phyloP scores from a whole-genome alignment of 2,888 invertebrate genomes.

The Danaus chrysippus region DNA sequence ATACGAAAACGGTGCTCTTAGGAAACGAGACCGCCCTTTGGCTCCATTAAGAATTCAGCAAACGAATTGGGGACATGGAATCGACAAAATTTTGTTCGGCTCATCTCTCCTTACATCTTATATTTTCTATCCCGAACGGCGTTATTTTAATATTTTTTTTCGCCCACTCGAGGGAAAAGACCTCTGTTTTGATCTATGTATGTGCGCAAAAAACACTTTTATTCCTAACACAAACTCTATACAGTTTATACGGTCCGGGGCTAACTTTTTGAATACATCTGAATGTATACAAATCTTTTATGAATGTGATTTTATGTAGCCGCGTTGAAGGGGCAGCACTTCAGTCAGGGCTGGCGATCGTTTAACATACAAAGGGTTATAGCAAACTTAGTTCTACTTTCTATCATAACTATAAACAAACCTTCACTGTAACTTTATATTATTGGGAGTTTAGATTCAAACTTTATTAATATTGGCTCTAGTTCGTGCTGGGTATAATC shows the following conservation, averaged over 20 bases:
- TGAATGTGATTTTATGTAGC: conserved; percentile 48
- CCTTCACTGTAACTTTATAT: neutral
- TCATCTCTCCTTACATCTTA: conserved; percentile 69
- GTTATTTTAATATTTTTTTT: conserved; percentile 69
- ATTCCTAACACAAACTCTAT: conserved; percentile 49
- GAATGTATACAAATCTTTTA: conserved; percentile 56
- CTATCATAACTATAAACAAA: neutral
- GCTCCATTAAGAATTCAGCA: conserved; percentile 71
- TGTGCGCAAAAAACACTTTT: conserved; percentile 53
- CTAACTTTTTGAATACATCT: conserved; percentile 57
- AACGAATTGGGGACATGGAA: conserved; percentile 75
- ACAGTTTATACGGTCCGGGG: conserved; percentile 45
- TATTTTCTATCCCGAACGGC: conserved; percentile 59
- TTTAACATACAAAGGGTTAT: neutral
- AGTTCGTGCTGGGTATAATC: too few species aligned
- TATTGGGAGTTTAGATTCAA: neutral
- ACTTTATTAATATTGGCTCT: neutral
- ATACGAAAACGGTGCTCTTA: conserved; percentile 65
- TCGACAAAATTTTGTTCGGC: conserved; percentile 72
- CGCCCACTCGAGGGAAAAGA: conserved; percentile 50
- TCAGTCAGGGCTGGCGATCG: conserved; percentile 31
- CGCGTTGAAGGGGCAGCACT: conserved; percentile 38
- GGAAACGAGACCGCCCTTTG: conserved; percentile 55
- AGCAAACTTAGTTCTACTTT: conserved; percentile 2
- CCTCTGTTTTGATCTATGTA: conserved; percentile 69